Base-by-base conservation (phyloP, 2,888 invertebrate genomes). In the Aplocera efformata region DNA sequence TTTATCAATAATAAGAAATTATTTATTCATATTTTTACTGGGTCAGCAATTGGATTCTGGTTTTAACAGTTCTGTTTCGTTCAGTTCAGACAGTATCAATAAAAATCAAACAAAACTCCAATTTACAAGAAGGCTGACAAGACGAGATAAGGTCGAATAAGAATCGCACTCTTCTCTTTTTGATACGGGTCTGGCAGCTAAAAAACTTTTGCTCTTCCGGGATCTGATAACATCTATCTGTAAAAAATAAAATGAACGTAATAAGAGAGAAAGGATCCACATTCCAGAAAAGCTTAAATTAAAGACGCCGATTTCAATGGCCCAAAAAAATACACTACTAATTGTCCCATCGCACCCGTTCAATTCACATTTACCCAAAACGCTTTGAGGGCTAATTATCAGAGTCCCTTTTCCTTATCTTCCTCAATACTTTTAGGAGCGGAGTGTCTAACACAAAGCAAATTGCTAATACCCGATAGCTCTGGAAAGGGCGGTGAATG, bases 381-480 rank as follows among this genome's bases (percentile, higher is more conserved):
- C 63, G 65, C 62, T 69, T 68, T 63, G 65, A 63, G 67, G 60
- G 75, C 69, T 79, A 78, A 78, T 78, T 78, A 76, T 72, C 68
- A 60, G 63, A 67, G 65, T 60, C 58, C 60, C 63, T 63, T 67
- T 74, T 63, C 66, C 72, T 71, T 72, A 70, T 69, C 67, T 68
- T 55, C 48, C 56, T 55, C 67, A 67, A 77, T 72, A 75, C 76
- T 75, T 75, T 72, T 63, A 64, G 67, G 56, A 60, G 61, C 60
- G 58, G 60, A 64, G 58, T 64, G 67, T 66, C 68, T 68, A 71
- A 72, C 72, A 79, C 77, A 82, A 78, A 79, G 79, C 74, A 80
- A 83, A 81, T 81, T 77, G 78, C 74, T 75, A 78, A 76, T 77
- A 75, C 76, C 66, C 76, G 69, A 80, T 79, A 70, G 74, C 72